Evolutionary conservation across 2,888 invertebrate species (phyloP).

Genomic region (Stratiomys singularior): DNA sequence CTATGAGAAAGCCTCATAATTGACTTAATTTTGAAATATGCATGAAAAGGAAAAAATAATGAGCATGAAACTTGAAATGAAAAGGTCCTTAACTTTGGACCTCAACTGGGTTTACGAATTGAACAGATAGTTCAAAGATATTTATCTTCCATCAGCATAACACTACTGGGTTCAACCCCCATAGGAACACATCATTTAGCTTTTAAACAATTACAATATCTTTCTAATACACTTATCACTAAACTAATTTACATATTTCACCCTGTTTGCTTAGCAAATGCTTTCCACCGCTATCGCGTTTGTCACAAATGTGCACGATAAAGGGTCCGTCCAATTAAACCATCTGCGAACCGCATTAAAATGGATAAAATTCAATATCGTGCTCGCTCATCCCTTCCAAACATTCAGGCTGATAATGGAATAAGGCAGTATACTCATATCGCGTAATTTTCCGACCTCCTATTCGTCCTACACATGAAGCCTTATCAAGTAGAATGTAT

Average conservation of each 20-base stretch:
- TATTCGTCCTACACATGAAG: neutral
- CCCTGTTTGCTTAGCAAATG: constrained; percentile 29
- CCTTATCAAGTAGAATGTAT: constrained; percentile 9
- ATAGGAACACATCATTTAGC: neutral
- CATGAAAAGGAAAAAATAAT: too few species aligned
- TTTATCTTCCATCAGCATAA: too few species aligned
- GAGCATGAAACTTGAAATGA: too few species aligned
- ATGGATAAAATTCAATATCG: constrained; percentile 41
- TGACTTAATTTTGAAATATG: too few species aligned
- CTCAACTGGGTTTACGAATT: too few species aligned
- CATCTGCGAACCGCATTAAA: constrained; percentile 43
- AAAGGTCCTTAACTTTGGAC: too few species aligned
- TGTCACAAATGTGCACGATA: constrained; percentile 36
- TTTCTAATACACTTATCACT: constrained; percentile 25
- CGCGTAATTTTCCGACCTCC: constrained; percentile 11
- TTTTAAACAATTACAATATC: constrained; percentile 30
- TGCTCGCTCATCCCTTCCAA: constrained; percentile 13
- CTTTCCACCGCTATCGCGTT: constrained; percentile 6
- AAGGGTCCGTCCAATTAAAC: constrained; percentile 39
- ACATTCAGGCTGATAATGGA: neutral
- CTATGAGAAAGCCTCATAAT: too few species aligned
- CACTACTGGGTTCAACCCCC: too few species aligned
- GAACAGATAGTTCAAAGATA: too few species aligned
- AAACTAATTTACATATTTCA: constrained; percentile 39
- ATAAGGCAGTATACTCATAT: too few species aligned